Evolutionary conservation across 2,113 vertebrate genomes (phyloP), one percentile per base, ranked within the genome.

Genomic region (Pseudopodoces humilis): DNA sequence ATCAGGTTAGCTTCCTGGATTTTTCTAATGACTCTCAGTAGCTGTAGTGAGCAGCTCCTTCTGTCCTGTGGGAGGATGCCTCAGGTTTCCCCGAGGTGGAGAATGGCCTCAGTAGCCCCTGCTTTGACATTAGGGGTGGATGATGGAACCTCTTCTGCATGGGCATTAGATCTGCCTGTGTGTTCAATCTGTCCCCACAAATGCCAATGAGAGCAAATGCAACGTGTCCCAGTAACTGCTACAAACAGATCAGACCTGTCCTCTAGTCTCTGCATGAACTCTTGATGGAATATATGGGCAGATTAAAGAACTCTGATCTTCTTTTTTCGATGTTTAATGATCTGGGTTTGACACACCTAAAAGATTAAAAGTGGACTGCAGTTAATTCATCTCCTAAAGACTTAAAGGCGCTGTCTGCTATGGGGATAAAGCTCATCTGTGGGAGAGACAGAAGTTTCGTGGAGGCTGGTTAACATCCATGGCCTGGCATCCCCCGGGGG

Each of bases 311-410:
- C 65, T 72, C 81, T 65, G 49, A 63, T 82, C 58, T 47, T 88
- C 62, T 70, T 89, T 92, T 94, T 94, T 43, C 86, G 89, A 50
- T 76, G 55, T 86, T 89, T 86, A 91, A 79, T 91, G 65, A 53
- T 92, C 58, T 72, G 53, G 14, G 62, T 92, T 84, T 92, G 93
- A 84, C 91, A 94, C 86, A 92, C 83, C 94, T 94, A 84, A 84
- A 84, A 89, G 89, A 91, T 95, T 96, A 94, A 85, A 96, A 92
- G 77, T 87, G 83, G 81, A 65, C 91, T 94, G 83, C 60, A 89
- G 69, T 92, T 95, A 91, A 89, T 91, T 92, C 30, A 53, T 82
- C 83, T 88, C 46, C 88, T 95, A 72, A 92, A 56, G 86, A 90
- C 71, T 93, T 92, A 86, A 67, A 78, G 64, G 64, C 3, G 6